Evolutionary conservation across 2,797 vertebrate genomes (phyloP).

Genomic region (Lepidocolaptes lacrymiger): DNA sequence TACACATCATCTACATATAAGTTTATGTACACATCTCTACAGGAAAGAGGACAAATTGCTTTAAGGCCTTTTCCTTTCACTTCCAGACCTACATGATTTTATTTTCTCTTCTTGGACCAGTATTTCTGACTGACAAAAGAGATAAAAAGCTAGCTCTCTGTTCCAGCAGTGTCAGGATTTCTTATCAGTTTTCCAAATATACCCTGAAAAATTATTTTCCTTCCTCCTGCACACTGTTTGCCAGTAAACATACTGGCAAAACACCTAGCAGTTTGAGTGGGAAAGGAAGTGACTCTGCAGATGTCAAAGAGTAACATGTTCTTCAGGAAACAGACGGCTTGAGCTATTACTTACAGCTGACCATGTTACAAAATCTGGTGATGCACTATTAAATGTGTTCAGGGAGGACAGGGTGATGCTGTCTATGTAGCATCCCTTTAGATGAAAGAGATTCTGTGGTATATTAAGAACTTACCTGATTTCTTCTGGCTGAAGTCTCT

Average conservation of each 20-base stretch:
- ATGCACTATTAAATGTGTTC: neutral
- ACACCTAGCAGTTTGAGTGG: neutral
- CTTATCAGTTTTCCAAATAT: slow-evolving; percentile 43
- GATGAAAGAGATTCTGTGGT: neutral
- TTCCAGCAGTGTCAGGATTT: neutral
- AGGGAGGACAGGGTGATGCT: neutral
- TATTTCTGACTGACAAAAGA: neutral
- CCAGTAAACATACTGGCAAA: slow-evolving; percentile 13
- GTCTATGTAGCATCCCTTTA: rapidly evolving
- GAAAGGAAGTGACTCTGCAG: slow-evolving; percentile 45
- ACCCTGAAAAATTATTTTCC: slow-evolving; percentile 8
- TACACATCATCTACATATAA: neutral
- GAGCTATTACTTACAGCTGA: slow-evolving; percentile 1
- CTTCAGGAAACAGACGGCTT: slow-evolving; percentile 48
- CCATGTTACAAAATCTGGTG: neutral
- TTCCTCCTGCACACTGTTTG: neutral
- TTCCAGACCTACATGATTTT: neutral
- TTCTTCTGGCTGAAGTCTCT: neutral
- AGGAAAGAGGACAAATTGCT: neutral
- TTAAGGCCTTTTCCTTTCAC: neutral
- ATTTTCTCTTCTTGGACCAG: neutral
- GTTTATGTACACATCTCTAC: neutral
- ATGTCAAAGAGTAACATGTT: neutral
- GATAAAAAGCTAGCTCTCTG: neutral
- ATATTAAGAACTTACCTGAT: neutral